Conservation (phyloP, 2,888 invertebrate genomes). For the Archaeoteleia sp. region DNA sequence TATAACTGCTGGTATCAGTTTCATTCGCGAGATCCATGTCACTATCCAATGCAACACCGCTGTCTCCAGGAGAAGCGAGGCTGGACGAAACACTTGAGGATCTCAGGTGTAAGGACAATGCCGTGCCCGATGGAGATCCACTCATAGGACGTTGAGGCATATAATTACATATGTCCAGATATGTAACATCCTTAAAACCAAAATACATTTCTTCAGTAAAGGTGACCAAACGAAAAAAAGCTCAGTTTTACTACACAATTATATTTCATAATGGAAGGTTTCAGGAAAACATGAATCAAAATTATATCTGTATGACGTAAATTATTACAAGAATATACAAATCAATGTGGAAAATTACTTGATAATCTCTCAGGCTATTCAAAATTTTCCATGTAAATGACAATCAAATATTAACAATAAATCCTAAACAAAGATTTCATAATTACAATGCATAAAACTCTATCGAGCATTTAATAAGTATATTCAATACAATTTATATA, state of each 20-base stretch:
- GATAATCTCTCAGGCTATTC: conserved; percentile 6
- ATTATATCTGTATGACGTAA: no score
- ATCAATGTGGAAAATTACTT: conserved; percentile 12
- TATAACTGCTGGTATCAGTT: conserved; percentile 71
- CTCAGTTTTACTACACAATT: no score
- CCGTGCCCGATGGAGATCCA: conserved; percentile 71
- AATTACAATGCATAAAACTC: no score
- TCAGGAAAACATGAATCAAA: no score
- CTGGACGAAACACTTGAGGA: conserved; percentile 74
- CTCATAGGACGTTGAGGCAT: conserved; percentile 74
- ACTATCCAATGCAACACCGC: conserved; percentile 78
- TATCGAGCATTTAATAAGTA: neutral
- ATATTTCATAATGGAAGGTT: no score
- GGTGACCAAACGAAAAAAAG: no score
- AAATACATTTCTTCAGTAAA: neutral
- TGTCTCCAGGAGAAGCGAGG: conserved; percentile 84
- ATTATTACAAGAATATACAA: neutral
- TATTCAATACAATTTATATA: neutral
- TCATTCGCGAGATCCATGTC: conserved; percentile 73
- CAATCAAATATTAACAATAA: no score
- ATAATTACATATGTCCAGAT: conserved; percentile 72
- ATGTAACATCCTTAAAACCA: conserved; percentile 70
- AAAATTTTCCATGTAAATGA: no score
- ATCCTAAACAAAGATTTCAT: no score
- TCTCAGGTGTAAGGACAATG: conserved; percentile 69